Evolutionary conservation across 2,888 invertebrate species (phyloP), one percentile per base, ranked within the genome.

Genomic region (Chaitophorus viminalis): DNA sequence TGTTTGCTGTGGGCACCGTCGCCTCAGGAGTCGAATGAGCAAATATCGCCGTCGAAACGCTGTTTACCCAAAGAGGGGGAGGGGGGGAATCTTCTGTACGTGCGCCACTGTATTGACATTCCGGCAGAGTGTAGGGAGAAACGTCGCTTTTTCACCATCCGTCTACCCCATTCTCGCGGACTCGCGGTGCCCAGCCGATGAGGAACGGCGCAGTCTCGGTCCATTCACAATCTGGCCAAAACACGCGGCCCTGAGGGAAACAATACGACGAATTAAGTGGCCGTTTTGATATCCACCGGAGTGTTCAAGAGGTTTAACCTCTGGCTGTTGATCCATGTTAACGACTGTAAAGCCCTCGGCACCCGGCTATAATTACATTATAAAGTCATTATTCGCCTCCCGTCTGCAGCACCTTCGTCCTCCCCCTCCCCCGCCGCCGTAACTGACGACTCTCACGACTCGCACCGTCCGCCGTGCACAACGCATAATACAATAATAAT

Each of bases 341-440:
- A 87, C 79, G 87, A 87, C 87, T 87, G 79, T 81, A 87, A 87
- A 87, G 87, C 87, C 87, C 79, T 81, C 87, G 79, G 74, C 87
- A 46, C 87, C 87, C 72, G 86, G 31, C 74, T 72, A 81, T 87
- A 87, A 81, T 87, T 87, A 87, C 79, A 87, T 87, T 87, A 87
- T 87, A 87, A 87, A 87, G 79, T 87, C 87, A 81, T 87, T 87
- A 87, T 86, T 86, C 78, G 72, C 87, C 74, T 39, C 72, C 70
- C 70, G 31, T 31, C 81, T 11, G 17, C 75, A 11, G 17, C 75
- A 6, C 74, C 74, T 3, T 33, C 21, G 21, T 52, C 74, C 0
- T 29, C 11, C 65, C 8, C 33, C 77, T 21, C 11, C 21, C 46
- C 36, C 36, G 14, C 75, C n/a, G 8, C 68, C 76, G 21, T 39